phyloP scores from a whole-genome alignment of 2,888 invertebrate genomes.

The Priocnemis perturbator region DNA sequence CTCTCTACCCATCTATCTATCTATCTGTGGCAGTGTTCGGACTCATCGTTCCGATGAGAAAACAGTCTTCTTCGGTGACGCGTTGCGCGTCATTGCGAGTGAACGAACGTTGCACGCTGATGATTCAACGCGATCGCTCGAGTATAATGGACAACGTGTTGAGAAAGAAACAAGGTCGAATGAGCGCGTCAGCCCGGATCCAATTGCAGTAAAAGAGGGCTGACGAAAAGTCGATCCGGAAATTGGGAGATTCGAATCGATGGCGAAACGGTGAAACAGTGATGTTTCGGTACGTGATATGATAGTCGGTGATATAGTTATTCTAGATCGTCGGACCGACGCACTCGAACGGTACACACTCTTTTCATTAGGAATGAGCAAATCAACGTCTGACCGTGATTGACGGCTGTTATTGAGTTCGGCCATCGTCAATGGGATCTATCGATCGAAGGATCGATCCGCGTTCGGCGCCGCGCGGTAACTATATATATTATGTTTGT shows the following conservation, averaged over 20 bases:
- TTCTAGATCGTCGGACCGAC: not conserved
- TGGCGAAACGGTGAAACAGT: too few species aligned
- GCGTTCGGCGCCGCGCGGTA: constrained; percentile 8
- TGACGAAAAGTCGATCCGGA: not conserved
- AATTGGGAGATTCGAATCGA: too few species aligned
- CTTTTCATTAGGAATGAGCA: too few species aligned
- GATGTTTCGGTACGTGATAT: too few species aligned
- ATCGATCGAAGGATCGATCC: constrained; percentile 3
- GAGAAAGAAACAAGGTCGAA: not conserved
- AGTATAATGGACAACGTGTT: not conserved
- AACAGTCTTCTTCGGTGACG: constrained; percentile 27
- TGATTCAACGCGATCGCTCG: too few species aligned
- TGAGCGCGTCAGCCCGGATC: too few species aligned
- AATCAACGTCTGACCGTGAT: too few species aligned
- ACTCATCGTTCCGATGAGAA: constrained; percentile 28
- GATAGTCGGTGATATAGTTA: too few species aligned
- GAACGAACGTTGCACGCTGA: too few species aligned
- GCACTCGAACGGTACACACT: not conserved
- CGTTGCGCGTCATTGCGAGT: not conserved
- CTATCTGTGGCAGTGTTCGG: constrained; percentile 11
- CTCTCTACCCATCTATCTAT: not conserved
- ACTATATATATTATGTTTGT: constrained; percentile 16
- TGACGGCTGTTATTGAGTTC: constrained; percentile 7
- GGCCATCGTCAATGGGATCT: constrained; percentile 21
- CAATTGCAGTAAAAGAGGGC: too few species aligned